Evolutionary conservation across 2,797 vertebrate species (phyloP).

Genomic region (Myioborus melanocephalus): DNA sequence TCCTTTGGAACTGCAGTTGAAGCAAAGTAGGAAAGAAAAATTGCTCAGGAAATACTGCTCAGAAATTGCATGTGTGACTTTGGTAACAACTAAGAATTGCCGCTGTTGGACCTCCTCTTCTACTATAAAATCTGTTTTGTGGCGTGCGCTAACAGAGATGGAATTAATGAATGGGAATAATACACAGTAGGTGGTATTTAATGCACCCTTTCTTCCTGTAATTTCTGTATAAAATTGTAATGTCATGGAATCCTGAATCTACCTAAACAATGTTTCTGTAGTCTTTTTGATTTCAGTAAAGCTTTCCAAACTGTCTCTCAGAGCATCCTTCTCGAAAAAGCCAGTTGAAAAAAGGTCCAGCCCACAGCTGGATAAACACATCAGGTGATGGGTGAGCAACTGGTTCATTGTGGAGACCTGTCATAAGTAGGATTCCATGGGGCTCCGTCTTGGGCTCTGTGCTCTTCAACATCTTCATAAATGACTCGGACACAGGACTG

Average conservation of each 20-base stretch:
- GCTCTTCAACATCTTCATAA: not conserved
- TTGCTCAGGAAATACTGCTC: not conserved
- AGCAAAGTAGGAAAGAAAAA: not conserved
- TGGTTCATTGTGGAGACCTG: not conserved
- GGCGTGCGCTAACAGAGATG: fast-evolving
- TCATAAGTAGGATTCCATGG: not conserved
- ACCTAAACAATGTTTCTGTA: not conserved
- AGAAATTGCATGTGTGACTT: not conserved
- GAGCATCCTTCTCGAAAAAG: not conserved
- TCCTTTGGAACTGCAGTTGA: not conserved
- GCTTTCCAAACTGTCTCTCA: not conserved
- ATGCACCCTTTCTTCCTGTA: not conserved
- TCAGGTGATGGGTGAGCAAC: not conserved
- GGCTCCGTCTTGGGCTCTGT: not conserved
- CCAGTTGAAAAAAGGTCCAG: not conserved
- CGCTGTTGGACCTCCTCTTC: not conserved
- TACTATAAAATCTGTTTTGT: not conserved
- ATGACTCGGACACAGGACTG: not conserved
- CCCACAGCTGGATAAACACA: not conserved
- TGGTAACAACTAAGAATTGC: not conserved
- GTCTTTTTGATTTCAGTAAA: not conserved
- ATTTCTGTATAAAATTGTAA: not conserved
- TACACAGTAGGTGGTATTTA: not conserved
- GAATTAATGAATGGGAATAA: not conserved
- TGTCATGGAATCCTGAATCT: not conserved